Evolutionary conservation across 2,888 invertebrate genomes (phyloP), one percentile per base, ranked within the genome.

Genomic region (Drosophila mulleri): DNA sequence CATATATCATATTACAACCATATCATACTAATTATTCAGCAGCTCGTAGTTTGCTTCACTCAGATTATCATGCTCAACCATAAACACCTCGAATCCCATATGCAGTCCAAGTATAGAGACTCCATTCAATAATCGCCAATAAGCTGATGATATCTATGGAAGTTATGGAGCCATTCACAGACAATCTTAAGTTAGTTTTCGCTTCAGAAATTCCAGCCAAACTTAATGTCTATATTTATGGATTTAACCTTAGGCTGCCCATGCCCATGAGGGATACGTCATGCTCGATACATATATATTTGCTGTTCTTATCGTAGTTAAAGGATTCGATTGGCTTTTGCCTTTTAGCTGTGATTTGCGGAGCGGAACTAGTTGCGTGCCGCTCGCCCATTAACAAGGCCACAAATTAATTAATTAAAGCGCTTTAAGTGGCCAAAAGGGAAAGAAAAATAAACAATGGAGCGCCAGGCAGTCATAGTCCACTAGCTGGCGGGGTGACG

Each of bases 381-480:
- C 72, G 58, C 50, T 37, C 41, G 59, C 61, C 67, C 89, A 84
- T 84, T 81, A 89, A 78, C 69, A 83, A 80, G 61, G 82, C 85
- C 67, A 67, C 75, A 89, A 89, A 84, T 84, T 84, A 84, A 84
- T 84, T 84, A 84, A 89, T 89, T 84, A 84, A 84, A 84, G 74
- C 78, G 72, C 79, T 78, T 81, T 61, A 78, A 78, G 89, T 81
- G 64, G 70, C 63, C 62, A 45, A 54, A 41, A 12, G 9, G 39
- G 14, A 61, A 47, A 44, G 45, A 9, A 42, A 39, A 64, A 52
- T 42, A 59, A 45, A 54, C 68, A 18, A 47, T 37, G 42, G 26
- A 35, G 11, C 20, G 48, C 29, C 20, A 16, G 16, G 23, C 8
- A 9, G 35, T 2, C 9, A 26, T 6, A 12, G 42, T 20, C 12